phyloP scores from a whole-genome alignment of 2,113 vertebrate genomes.

The Cromileptes altivelis region DNA sequence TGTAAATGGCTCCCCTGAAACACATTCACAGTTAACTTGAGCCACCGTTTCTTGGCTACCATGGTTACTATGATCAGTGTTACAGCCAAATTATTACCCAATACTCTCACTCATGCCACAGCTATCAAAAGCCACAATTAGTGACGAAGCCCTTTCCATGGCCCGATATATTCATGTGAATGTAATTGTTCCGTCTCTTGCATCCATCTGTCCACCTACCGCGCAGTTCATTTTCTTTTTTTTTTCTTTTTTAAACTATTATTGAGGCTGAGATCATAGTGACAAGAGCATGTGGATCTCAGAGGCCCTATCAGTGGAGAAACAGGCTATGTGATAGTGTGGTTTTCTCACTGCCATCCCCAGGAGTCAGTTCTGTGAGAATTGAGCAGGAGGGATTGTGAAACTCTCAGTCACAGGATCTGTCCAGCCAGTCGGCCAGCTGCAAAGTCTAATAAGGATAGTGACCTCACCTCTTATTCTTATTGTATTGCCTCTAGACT shows the following conservation, averaged over 20 bases:
- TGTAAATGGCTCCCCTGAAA: slow-evolving; percentile 62
- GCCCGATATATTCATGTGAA: slow-evolving; percentile 24
- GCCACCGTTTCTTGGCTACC: slow-evolving; percentile 47
- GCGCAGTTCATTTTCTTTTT: slow-evolving; percentile 42
- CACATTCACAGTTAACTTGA: slow-evolving; percentile 29
- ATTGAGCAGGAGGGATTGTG: slow-evolving; percentile 64
- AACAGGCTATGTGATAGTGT: slow-evolving; percentile 61
- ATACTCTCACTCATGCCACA: slow-evolving; percentile 35
- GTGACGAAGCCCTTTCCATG: slow-evolving; percentile 34
- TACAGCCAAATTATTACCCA: slow-evolving; percentile 55
- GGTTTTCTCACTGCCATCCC: slow-evolving; percentile 54
- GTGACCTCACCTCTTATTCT: slow-evolving; percentile 54
- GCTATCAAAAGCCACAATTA: slow-evolving; percentile 33
- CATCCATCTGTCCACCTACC: slow-evolving; percentile 51
- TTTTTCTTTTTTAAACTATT: slow-evolving; percentile 47
- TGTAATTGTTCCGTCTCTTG: slow-evolving; percentile 58
- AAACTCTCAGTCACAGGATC: slow-evolving; percentile 56
- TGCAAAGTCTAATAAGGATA: slow-evolving; percentile 70
- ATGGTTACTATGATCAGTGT: slow-evolving; percentile 44
- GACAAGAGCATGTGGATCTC: slow-evolving; percentile 55
- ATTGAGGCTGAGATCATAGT: slow-evolving; percentile 53
- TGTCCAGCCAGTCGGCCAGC: slow-evolving; percentile 43
- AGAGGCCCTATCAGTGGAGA: slow-evolving; percentile 64
- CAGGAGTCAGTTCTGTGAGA: slow-evolving; percentile 61
- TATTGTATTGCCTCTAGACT: slow-evolving; percentile 52